Conservation (phyloP, 1,140 invertebrate genomes). For the Drosophila eugracilis region DNA sequence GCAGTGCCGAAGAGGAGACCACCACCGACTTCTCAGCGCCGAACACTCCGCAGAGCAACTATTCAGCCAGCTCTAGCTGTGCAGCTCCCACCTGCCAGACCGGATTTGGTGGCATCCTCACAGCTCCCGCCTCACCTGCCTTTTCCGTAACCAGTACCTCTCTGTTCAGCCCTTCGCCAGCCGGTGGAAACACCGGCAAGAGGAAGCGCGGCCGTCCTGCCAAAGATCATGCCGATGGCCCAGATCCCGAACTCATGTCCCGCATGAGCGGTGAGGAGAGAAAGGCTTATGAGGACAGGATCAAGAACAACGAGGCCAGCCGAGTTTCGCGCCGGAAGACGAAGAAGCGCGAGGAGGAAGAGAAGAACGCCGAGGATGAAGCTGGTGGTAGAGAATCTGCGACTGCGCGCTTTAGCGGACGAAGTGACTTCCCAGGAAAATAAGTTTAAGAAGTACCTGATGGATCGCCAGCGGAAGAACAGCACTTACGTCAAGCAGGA, state of each 20-base stretch:
- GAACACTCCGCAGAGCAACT: conserved; percentile 63
- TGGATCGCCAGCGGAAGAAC: conserved; percentile 29
- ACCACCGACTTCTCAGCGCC: conserved; percentile 64
- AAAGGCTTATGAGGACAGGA: conserved; percentile 64
- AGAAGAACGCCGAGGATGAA: conserved; percentile 48
- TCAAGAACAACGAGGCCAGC: conserved; percentile 81
- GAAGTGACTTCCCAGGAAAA: conserved; percentile 5
- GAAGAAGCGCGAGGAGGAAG: conserved; percentile 62
- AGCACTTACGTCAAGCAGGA: conserved; percentile 64
- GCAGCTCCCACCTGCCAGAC: conserved; percentile 55
- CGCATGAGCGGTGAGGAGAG: conserved; percentile 54
- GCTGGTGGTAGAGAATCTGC: conserved; percentile 23
- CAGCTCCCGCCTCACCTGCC: conserved; percentile 70
- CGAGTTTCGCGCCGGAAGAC: conserved; percentile 77
- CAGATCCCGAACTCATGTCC: conserved; percentile 61
- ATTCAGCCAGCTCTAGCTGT: conserved; percentile 47
- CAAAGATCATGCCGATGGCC: conserved; percentile 74
- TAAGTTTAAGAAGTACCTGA: conserved; percentile 30
- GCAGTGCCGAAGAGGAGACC: conserved; percentile 57
- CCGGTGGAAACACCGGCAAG: conserved; percentile 31
- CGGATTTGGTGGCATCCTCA: conserved; percentile 54
- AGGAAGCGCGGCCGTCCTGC: conserved; percentile 76
- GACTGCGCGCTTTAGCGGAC: conserved; percentile 17
- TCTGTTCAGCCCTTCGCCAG: conserved; percentile 46
- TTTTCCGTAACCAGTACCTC: conserved; percentile 62